Conservation (phyloP, 2,888 invertebrate genomes). For the Eledona agricola region DNA sequence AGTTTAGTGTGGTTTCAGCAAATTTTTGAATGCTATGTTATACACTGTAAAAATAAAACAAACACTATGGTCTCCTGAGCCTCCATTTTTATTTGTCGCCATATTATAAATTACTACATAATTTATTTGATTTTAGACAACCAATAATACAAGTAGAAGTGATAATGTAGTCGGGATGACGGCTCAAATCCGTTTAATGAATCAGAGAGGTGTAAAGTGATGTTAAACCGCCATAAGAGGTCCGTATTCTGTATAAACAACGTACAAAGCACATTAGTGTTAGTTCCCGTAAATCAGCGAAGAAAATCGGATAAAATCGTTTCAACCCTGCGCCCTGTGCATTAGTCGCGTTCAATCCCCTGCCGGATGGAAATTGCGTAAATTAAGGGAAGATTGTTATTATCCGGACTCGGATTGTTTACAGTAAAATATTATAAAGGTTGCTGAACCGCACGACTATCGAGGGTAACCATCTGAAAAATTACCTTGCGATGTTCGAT, state of each 20-base stretch:
- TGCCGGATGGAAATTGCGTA: slow-evolving; percentile 6
- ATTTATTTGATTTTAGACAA: too few species aligned
- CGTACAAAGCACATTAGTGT: slow-evolving; percentile 3
- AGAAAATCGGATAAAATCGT: slow-evolving; percentile 21
- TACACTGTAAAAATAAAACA: too few species aligned
- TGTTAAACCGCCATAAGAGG: slow-evolving; percentile 2
- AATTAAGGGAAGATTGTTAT: slow-evolving; percentile 9
- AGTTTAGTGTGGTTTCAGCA: too few species aligned
- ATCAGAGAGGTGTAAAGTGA: slow-evolving; percentile 1
- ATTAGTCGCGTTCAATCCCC: slow-evolving; percentile 2
- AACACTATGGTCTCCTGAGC: too few species aligned
- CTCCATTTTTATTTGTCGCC: too few species aligned
- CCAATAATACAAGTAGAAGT: too few species aligned
- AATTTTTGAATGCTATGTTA: too few species aligned
- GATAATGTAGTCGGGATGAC: too few species aligned
- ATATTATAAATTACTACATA: too few species aligned
- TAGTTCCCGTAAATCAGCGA: slow-evolving; percentile 9
- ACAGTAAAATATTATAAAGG: neutral
- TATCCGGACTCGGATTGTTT: slow-evolving; percentile 5
- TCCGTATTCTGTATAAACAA: slow-evolving; percentile 10
- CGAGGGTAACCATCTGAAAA: too few species aligned
- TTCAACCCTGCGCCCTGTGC: slow-evolving; percentile 10
- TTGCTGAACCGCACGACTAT: too few species aligned
- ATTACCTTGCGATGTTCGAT: too few species aligned
- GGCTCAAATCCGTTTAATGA: slow-evolving; percentile 7